Percentiles rank a stretch among this genome's conserved stretches.
These are phyloP conservation scores for Dryomyza anilis DNA, from an alignment of 2,888 invertebrate species.

Conservation along the genomic window DNA sequence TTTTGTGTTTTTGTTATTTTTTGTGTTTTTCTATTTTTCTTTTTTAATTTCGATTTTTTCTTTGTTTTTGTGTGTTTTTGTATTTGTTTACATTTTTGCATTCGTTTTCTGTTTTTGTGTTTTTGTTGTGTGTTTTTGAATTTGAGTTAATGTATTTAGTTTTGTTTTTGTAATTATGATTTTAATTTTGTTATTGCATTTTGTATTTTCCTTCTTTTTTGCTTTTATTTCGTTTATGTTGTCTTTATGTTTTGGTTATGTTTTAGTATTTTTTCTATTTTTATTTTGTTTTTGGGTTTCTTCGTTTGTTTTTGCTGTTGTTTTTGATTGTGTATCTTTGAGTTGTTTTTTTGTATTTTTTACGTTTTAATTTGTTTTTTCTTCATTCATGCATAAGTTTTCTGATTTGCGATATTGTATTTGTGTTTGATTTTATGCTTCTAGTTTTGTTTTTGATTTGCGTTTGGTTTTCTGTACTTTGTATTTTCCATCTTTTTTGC, in stretches of 20 bases:
- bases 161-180: neutral
- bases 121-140: neutral
- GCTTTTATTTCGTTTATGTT: neutral
- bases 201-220: neutral
- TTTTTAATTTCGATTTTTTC: neutral
- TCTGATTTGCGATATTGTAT: neutral
- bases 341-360: neutral
- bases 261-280: neutral
- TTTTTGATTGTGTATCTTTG: neutral
- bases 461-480: neutral
- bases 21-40: neutral
- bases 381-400: neutral
- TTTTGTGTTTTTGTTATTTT: neutral
- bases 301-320: neutral
- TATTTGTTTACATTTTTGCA: neutral
- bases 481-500: neutral
- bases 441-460: neutral
- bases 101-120: neutral
- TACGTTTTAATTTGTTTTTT: neutral
- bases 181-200: neutral
- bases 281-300: neutral
- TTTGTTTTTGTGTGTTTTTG: neutral
- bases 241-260: neutral
- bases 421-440: neutral
- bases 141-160: neutral